These are phyloP conservation scores for Polypterus bichir DNA, from an alignment of 2,113 vertebrate species.

Conservation along the genomic window DNA sequence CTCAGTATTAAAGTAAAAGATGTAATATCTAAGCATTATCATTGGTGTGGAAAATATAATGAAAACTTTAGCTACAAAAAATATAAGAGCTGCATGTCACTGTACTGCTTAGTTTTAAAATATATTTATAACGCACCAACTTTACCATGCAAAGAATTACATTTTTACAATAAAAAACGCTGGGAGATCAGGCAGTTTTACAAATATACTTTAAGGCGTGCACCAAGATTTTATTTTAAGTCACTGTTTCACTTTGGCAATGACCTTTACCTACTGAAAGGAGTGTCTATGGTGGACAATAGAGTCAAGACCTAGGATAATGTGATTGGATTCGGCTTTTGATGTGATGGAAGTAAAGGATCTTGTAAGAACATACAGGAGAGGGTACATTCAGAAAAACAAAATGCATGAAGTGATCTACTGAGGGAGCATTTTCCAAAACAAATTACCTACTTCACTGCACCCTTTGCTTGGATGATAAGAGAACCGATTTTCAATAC, in stretches of 20 bases:
- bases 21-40: too few relatives aligned
- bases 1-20: too few relatives aligned
- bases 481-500: background rate
- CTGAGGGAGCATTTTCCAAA: background rate
- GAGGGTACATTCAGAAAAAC: background rate
- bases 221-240: too few relatives aligned
- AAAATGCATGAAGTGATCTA: background rate
- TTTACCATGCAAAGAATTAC: too few relatives aligned
- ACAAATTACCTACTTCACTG: background rate
- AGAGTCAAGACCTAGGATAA: background rate
- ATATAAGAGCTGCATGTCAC: too few relatives aligned
- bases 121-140: too few relatives aligned
- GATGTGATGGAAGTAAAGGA: background rate
- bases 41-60: too few relatives aligned
- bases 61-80: too few relatives aligned
- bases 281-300: background rate
- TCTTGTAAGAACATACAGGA: background rate
- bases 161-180: too few relatives aligned
- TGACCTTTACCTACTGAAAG: background rate
- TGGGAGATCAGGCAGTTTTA: too few relatives aligned
- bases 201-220: too few relatives aligned
- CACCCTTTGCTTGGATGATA: background rate
- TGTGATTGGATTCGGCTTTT: background rate
- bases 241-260: background rate
- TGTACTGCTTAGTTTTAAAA: too few relatives aligned